Base-by-base conservation (phyloP, 2,113 vertebrate species). In the Nyctereutes procyonoides region DNA sequence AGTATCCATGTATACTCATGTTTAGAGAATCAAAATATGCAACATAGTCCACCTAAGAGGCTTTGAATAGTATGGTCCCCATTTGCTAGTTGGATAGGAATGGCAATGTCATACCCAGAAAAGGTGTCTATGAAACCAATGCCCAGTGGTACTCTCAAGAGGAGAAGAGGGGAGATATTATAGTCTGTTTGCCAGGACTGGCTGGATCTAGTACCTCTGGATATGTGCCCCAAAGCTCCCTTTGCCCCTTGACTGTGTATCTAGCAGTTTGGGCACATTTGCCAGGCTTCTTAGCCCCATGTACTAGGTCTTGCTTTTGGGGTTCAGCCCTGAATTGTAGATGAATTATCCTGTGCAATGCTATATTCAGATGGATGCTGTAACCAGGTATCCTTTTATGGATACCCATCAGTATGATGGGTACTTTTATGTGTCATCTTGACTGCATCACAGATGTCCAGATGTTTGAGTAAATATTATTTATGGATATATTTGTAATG, bases 1-100 rank as follows among this genome's bases (percentile, higher is more conserved):
- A 56, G 5, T 73, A 77, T 3, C 73, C 82, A 35, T 76, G 22
- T 94, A 24, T 90, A 73, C 62, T 69, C 80, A 67, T 84, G 51
- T 89, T 88, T 15, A 83, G 24, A 62, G 43, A 81, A 96, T 87
- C 58, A 19, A 95, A 95, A 91, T 60, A 90, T 67, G 60, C 58
- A 76, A 76, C 76, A 71, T 38, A 60, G 51, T 53, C 11, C 10
- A 38, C 87, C 69, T 69, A 79, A 95, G 38, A 65, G 30, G 26
- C 26, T 76, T 22, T 77, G n/a, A 92, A 83, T 60, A 88, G 43
- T 84, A 56, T 35, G 35, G 30, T n/a, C 14, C 8, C 48, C 24
- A 51, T 85, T 90, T 86, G 22, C 63, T 85, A 85, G 80, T 19
- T 74, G 19, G 48, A 43, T 35, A 43, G 26, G 19, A 30, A 65